Base-by-base conservation (phyloP, 2,113 vertebrate species). In the Polyodon spathula region DNA sequence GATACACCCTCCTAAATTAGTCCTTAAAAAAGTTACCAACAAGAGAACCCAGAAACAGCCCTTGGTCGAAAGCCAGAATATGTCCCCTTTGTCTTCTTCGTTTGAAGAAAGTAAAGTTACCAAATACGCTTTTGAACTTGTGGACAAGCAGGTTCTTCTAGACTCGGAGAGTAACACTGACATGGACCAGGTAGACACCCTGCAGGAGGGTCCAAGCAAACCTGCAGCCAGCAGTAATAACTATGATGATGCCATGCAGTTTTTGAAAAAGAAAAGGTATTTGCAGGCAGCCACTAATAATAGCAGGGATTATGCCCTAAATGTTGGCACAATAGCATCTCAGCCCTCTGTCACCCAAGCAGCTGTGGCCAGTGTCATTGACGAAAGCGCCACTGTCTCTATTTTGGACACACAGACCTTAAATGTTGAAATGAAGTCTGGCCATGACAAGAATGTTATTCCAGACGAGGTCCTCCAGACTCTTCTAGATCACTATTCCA, bases 231-330 rank as follows among this genome's bases (percentile, higher is more conserved):
- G 87, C 81, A 97, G 93, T 79, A 93, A 93, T 77, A 97, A 96
- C 68, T 99, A 99, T 2, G 95, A 97, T 1, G 95, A 98, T n/a
- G 95, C 95, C 79, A 93, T 97, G 93, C 95, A 99, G 70, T 99
- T 98, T 73, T 84, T 97, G 74, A 99, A 99, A 83, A 99, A 99
- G 79, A 97, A 93, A 65, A 88, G 95, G 1, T 99, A 98, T 73
- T 87, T 99, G 54, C 94, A 97, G 71, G 93, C 94, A 1, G 88
- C 92, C 8, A 62, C 67, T 58, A 87, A 88, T 71, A 93, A 83
- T 74, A 91, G 85, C 81, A 84, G 94, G 66, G 93, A 97, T 62
- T 97, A 94, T 48, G 78, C 90, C 6, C 84, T 97, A 63, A 95
- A 92, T 58, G 82, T 95, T 43, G 90, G 92, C 75, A 91, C 87